phyloP scores from a whole-genome alignment of 92 coral and sea anemone genomes.

The Palythoa grandis region DNA sequence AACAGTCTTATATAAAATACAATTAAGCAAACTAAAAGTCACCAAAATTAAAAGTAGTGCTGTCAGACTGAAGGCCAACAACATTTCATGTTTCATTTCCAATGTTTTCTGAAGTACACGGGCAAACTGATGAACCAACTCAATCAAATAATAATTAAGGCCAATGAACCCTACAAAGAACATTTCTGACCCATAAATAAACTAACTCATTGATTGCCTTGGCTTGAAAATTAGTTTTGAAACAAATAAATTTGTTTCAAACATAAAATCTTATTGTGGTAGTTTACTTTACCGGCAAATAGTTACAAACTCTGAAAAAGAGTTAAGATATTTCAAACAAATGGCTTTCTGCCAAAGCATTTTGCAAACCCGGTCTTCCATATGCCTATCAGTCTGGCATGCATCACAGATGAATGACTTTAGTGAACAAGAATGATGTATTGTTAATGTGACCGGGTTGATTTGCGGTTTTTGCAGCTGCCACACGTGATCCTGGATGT shows the following conservation, averaged over 20 bases:
- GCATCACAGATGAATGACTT: background rate
- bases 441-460: too few relatives aligned
- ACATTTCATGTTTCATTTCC: background rate
- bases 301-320: background rate
- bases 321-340: background rate
- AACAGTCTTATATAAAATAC: background rate
- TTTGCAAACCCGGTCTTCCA: background rate
- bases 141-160: background rate
- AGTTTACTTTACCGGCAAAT: background rate
- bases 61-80: background rate
- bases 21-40: background rate
- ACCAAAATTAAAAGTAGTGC: background rate
- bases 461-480: too few relatives aligned
- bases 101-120: background rate
- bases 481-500: too few relatives aligned
- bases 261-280: background rate
- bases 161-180: background rate
- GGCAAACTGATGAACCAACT: slow-evolving; percentile 20
- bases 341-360: background rate
- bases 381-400: background rate
- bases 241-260: background rate
- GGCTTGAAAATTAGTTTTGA: background rate
- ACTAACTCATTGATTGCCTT: background rate
- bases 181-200: slow-evolving; percentile 4
- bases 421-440: too few relatives aligned